Evolutionary conservation across 2,113 vertebrate genomes (phyloP).

Genomic region (Climacteris rufus): DNA sequence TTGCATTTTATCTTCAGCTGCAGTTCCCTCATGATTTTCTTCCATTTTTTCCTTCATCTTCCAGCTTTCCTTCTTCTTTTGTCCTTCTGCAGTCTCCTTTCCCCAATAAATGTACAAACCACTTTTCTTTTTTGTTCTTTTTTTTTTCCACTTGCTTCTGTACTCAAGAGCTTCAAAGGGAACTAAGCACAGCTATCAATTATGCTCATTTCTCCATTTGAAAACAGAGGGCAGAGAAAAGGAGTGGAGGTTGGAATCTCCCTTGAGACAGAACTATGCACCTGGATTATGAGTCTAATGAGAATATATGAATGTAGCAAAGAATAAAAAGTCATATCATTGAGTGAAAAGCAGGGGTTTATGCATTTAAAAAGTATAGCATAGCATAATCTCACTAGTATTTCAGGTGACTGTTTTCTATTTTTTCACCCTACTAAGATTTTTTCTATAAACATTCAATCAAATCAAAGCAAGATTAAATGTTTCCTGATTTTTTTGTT

Average conservation of each 20-base stretch:
- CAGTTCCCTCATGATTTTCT: constrained; percentile 19
- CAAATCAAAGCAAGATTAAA: neutral
- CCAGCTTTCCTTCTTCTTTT: neutral
- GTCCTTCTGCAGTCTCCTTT: constrained; percentile 40
- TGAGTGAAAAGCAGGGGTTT: neutral
- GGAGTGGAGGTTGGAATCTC: neutral
- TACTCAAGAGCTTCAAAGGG: neutral
- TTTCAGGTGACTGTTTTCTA: neutral
- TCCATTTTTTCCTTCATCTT: constrained; percentile 27
- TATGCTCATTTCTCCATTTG: constrained; percentile 4
- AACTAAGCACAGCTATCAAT: constrained; percentile 20
- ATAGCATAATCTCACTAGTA: neutral
- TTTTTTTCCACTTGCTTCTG: neutral
- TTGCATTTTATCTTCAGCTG: constrained; percentile 19
- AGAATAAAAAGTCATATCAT: neutral
- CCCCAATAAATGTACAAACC: neutral
- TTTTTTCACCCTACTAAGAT: neutral
- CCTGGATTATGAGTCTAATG: constrained; percentile 28
- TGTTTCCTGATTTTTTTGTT: neutral
- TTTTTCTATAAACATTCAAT: neutral
- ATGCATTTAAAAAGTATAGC: neutral
- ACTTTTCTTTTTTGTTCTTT: neutral
- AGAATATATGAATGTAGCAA: constrained; percentile 8
- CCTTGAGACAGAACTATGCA: constrained; percentile 3
- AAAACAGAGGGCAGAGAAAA: constrained; percentile 25